A percentile compares a stretch with the other conserved stretches of the same genome.
phyloP scores from a whole-genome alignment of 2,888 invertebrate species.

The Clitarchus hookeri region DNA sequence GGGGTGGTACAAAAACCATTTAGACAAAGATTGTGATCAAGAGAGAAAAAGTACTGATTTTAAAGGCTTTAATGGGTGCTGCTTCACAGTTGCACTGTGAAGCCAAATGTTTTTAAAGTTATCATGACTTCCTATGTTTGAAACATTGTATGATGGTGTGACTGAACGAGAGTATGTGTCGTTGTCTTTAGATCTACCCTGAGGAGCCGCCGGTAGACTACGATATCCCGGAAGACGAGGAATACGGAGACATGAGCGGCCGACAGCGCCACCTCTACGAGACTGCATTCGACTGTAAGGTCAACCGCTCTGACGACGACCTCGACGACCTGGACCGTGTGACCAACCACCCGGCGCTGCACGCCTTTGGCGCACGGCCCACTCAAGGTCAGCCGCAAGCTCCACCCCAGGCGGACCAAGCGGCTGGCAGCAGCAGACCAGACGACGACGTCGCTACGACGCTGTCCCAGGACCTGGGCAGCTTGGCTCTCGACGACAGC shows the following conservation, averaged over 20 bases:
- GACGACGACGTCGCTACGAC: constrained; percentile 48
- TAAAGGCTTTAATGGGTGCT: no score
- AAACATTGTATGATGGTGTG: not conserved
- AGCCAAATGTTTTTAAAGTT: no score
- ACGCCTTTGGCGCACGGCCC: constrained; percentile 38
- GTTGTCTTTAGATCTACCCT: constrained; percentile 53
- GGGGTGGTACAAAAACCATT: no score
- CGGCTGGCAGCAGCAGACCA: constrained; percentile 51
- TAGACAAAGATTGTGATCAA: no score
- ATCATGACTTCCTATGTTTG: not conserved
- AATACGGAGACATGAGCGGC: constrained; percentile 59
- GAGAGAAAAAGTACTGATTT: no score
- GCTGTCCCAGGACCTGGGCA: constrained; percentile 53
- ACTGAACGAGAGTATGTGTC: constrained; percentile 44
- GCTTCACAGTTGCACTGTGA: no score
- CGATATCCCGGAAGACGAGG: constrained; percentile 47
- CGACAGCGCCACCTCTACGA: constrained; percentile 80
- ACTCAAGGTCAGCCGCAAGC: constrained; percentile 53
- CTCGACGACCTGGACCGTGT: constrained; percentile 81
- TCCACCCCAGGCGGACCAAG: constrained; percentile 58
- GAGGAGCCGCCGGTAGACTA: constrained; percentile 52
- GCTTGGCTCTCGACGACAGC: constrained; percentile 53
- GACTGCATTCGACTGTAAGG: constrained; percentile 87
- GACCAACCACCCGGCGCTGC: constrained; percentile 76
- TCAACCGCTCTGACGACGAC: constrained; percentile 79